Base-by-base conservation (phyloP, 2,888 invertebrate species). In the Tenodera sinensis region DNA sequence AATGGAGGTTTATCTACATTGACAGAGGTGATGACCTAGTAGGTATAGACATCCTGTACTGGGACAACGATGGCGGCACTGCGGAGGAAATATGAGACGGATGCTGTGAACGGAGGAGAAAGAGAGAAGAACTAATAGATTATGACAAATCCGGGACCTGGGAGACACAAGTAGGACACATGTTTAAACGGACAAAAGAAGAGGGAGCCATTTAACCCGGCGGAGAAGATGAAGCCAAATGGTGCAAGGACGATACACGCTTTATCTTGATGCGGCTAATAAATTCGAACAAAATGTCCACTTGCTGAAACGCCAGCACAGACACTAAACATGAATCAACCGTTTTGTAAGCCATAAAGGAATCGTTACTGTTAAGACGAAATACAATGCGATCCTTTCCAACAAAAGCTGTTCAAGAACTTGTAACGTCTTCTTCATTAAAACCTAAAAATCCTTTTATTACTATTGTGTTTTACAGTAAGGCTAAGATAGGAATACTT, bases 171-270 rank as follows among this genome's bases (percentile, higher is more conserved):
- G 82, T 87, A 87, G 87, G 87, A 34, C 87, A 83, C 71, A 42
- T 34, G 30, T 42, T n/a, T 28, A 83, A 30, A 30, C 30, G 20
- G 12, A 81, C 81, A 81, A 86, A 86, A 87, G 87, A 87, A 87
- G 27, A 42, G 28, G 82, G 25, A 71, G 30, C 28, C 83, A 87
- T 87, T 87, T 87, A 82, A 87, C 34, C 54, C 54, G 20, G 20
- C 15, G 25, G 54, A 71, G n/a, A n/a, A n/a, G 54, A 81, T 87
- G 34, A 71, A 84, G 88, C 88, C 88, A 88, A 88, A 88, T 81
- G 81, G 54, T 71, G 54, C 54, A 71, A 71, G 25, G 54, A 71
- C 54, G 54, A 71, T 71, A 71, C 54, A 71, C 54, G 54, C 54
- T 71, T 71, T 71, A 71, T 71, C 54, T 71, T 71, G 54, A 71